Evolutionary conservation across 2,888 invertebrate species (phyloP).

Genomic region (Agonum fuliginosum): DNA sequence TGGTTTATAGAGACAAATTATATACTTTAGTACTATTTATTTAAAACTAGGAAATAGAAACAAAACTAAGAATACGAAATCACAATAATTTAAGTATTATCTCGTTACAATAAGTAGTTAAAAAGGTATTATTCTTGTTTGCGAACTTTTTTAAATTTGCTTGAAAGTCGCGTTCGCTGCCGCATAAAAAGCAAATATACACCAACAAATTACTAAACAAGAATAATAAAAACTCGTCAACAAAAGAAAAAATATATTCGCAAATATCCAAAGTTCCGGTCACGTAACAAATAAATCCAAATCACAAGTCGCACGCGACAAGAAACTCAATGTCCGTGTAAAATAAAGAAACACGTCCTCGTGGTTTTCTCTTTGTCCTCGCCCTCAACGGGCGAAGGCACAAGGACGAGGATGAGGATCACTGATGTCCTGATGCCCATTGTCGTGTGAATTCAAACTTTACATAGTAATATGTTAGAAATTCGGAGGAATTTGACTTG

Average conservation of each 20-base stretch:
- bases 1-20: too few relatives aligned
- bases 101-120: too few relatives aligned
- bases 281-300: conserved; percentile 58
- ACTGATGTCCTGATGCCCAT: background rate
- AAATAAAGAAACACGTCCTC: conserved; percentile 26
- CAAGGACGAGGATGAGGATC: background rate
- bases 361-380: conserved; percentile 9
- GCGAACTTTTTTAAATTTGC: too few relatives aligned
- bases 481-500: background rate
- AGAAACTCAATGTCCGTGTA: conserved; percentile 41
- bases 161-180: too few relatives aligned
- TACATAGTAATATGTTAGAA: background rate
- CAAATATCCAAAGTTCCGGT: conserved; percentile 47
- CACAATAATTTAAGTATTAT: too few relatives aligned
- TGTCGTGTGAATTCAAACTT: conserved; percentile 10
- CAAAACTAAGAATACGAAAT: too few relatives aligned
- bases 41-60: too few relatives aligned
- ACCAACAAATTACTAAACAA: conserved; percentile 16
- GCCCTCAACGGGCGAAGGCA: too few relatives aligned
- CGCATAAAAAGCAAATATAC: too few relatives aligned
- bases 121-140: too few relatives aligned
- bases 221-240: conserved; percentile 8
- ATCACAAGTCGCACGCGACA: conserved; percentile 53
- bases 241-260: conserved; percentile 24
- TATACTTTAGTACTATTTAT: too few relatives aligned